Evolutionary conservation across 2,797 vertebrate species (phyloP), one percentile per base, ranked within the genome.

Genomic region (Trichosurus vulpecula): DNA sequence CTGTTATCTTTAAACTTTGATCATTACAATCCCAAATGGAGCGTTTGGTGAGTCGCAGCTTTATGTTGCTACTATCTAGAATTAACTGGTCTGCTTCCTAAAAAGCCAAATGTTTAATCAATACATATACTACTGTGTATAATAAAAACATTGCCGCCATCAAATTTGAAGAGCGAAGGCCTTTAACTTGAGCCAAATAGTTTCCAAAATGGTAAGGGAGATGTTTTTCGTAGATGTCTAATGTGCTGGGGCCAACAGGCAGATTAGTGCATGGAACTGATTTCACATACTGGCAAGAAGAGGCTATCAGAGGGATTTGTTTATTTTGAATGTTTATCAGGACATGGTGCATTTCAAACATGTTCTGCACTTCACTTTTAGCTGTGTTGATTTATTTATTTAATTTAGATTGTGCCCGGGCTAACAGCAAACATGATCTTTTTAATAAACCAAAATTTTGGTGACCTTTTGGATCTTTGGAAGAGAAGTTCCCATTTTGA

Each of bases 81-180:
- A 96, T 98, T 96, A 98, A 97, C 93, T 96, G 97, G 94, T 95
- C 92, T 92, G 94, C 92, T 98, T 98, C 95, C 94, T 97, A 98
- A 98, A 98, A 98, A 98, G 92, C 96, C 97, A 97, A 97, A 97
- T 97, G 97, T 98, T 96, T 97, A 97, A 98, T 98, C 98, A 98
- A 96, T 97, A 96, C 93, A 81, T 96, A 95, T 95, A 95, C 97
- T 94, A 95, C 56, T 87, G 66, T 97, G 96, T 96, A 95, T 96
- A 97, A 97, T 98, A 96, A 98, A 98, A 98, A 94, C 94, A 96
- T 97, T 97, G 93, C 95, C 98, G 92, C 97, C 95, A 55, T 96
- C 96, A 92, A 91, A 94, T 98, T 92, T 96, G 96, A 97, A 95
- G 96, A 97, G 97, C 96, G 94, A 96, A 96, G 94, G 96, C 91